phyloP scores from a whole-genome alignment of 2,797 vertebrate species.

The Pangasius mekongensis region DNA sequence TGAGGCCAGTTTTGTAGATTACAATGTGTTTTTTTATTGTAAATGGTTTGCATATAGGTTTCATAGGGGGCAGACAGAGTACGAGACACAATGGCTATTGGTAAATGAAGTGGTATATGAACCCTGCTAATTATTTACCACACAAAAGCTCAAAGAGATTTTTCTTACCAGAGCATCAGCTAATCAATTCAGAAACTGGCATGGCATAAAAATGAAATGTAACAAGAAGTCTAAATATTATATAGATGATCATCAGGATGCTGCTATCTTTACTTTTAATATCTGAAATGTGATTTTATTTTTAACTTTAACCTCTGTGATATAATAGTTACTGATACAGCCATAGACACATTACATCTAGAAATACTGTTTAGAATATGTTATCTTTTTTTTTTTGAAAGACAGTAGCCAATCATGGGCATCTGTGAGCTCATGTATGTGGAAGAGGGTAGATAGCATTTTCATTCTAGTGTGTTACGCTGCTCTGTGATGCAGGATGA shows the following conservation, averaged over 20 bases:
- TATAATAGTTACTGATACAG: background rate
- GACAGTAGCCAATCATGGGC: background rate
- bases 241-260: background rate
- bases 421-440: background rate
- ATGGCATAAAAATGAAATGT: background rate
- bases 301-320: background rate
- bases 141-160: background rate
- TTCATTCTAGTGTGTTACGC: background rate
- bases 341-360: background rate
- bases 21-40: background rate
- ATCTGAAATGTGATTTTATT: background rate
- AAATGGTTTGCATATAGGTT: background rate
- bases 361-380: background rate
- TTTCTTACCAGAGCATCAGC: background rate
- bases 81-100: background rate
- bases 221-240: background rate
- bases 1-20: conserved; percentile 17
- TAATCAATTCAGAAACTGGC: background rate
- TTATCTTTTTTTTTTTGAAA: background rate
- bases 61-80: background rate
- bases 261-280: background rate
- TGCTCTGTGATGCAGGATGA: background rate
- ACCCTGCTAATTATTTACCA: background rate
- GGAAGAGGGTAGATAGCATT: background rate
- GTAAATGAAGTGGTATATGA: background rate